Percentiles rank a stretch among this genome's conserved stretches.
phyloP scores from a whole-genome alignment of 2,888 invertebrate genomes.

The Lomographa bimaculata region DNA sequence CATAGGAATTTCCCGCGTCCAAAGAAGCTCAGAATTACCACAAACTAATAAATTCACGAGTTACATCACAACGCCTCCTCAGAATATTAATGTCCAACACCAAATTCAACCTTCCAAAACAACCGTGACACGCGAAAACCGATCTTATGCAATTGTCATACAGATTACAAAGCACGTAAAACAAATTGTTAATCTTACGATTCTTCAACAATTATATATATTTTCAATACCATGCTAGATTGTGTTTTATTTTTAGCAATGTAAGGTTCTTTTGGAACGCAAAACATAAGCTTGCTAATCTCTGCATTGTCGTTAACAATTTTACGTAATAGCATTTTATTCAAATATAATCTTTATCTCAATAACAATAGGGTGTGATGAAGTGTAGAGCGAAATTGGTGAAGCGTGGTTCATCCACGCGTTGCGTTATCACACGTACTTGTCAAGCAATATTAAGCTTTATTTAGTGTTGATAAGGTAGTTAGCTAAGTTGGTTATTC shows the following conservation, averaged over 20 bases:
- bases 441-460: slow-evolving; percentile 2
- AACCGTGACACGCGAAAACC: slow-evolving; percentile 12
- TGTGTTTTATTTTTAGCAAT: too few relatives aligned
- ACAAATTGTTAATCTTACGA: not conserved
- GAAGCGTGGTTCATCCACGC: slow-evolving; percentile 10
- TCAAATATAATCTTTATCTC: slow-evolving; percentile 2
- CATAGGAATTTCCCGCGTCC: slow-evolving; percentile 5
- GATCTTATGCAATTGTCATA: slow-evolving; percentile 13
- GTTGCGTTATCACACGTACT: not conserved
- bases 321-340: slow-evolving; percentile 1
- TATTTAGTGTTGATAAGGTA: not conserved
- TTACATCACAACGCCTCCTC: slow-evolving; percentile 20
- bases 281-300: too few relatives aligned
- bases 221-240: too few relatives aligned
- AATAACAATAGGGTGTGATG: not conserved
- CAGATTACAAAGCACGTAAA: slow-evolving; percentile 9
- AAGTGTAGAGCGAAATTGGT: slow-evolving; percentile 4
- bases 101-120: slow-evolving; percentile 11
- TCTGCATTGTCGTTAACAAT: not conserved
- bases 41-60: slow-evolving; percentile 15
- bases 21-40: slow-evolving; percentile 5
- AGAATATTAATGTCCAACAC: slow-evolving; percentile 10
- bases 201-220: slow-evolving; percentile 1
- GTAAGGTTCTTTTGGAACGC: too few relatives aligned
- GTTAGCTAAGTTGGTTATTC: not conserved